phyloP scores from a whole-genome alignment of 2,797 vertebrate genomes.

The Loris lydekkerianus region DNA sequence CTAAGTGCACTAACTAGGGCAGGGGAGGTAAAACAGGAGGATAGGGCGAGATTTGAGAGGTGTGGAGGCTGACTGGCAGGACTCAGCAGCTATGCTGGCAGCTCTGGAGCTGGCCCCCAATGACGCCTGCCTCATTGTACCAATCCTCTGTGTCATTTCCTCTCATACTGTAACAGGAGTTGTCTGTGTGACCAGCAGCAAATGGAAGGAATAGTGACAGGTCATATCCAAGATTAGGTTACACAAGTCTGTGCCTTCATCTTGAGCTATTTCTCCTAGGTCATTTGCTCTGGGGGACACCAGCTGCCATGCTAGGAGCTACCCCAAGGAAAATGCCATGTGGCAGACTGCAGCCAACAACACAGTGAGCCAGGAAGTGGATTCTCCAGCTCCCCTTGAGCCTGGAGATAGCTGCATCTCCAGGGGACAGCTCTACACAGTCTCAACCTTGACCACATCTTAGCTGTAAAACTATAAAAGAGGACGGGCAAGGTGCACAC shows the following conservation, averaged over 20 bases:
- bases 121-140: background rate
- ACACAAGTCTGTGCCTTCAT: background rate
- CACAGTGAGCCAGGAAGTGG: background rate
- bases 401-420: background rate
- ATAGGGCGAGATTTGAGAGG: background rate
- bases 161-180: background rate
- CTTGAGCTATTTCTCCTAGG: background rate
- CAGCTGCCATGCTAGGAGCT: background rate
- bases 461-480: too few relatives aligned
- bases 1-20: background rate
- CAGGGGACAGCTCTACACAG: background rate
- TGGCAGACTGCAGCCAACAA: background rate
- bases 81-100: background rate
- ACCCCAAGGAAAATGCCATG: background rate
- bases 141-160: background rate
- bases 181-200: background rate
- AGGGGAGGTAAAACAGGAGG: background rate
- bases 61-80: background rate
- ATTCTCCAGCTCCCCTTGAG: too few relatives aligned
- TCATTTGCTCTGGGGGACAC: background rate
- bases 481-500: too few relatives aligned
- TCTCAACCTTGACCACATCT: background rate
- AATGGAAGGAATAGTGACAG: background rate
- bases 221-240: background rate
- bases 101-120: background rate